These are phyloP conservation scores for Margarornis squamiger DNA, from an alignment of 2,797 vertebrate genomes.

Conservation along the genomic window DNA sequence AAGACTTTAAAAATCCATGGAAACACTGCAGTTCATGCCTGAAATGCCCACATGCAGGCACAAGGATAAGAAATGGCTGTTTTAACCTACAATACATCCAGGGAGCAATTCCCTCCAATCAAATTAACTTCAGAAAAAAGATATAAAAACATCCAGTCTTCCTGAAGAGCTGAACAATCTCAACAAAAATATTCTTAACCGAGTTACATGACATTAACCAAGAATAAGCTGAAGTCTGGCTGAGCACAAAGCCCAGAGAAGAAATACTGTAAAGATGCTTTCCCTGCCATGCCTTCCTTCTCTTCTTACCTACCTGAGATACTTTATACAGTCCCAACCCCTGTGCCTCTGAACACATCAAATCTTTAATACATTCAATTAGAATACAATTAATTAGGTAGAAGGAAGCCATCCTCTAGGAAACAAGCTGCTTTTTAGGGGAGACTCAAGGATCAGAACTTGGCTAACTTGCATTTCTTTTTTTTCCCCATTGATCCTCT, in stretches of 20 bases:
- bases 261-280: neutral
- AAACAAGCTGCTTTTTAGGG: neutral
- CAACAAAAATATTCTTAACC: neutral
- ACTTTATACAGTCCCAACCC: neutral
- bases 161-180: neutral
- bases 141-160: neutral
- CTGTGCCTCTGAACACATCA: neutral
- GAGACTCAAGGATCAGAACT: neutral
- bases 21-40: neutral
- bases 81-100: neutral
- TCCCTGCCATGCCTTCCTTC: neutral
- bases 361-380: neutral
- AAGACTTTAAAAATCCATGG: slow-evolving; percentile 45
- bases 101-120: neutral
- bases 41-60: neutral
- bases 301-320: neutral
- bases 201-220: neutral
- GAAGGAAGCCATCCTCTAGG: neutral
- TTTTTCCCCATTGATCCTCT: neutral
- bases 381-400: neutral
- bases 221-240: neutral
- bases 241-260: neutral
- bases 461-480: fast-evolving
- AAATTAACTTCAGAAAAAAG: neutral
- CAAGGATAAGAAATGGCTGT: neutral